These are phyloP conservation scores for Oncopodura yosiiana DNA, from an alignment of 1,140 invertebrate species.

Conservation along the genomic window DNA sequence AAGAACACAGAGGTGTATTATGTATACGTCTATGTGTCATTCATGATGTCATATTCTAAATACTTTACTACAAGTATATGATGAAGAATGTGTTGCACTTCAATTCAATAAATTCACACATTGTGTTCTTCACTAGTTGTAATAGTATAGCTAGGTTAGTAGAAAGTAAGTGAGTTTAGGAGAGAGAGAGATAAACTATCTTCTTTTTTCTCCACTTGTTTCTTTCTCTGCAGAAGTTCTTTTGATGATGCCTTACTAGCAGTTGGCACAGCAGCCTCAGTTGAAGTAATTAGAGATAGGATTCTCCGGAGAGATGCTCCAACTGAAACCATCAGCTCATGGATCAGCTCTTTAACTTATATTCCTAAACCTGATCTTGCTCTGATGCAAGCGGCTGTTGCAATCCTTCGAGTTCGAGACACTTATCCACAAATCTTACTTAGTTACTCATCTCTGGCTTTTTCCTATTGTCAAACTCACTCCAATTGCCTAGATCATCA, in stretches of 20 bases:
- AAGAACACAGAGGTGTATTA: not conserved
- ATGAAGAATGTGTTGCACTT: not conserved
- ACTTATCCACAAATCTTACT: conserved; percentile 39
- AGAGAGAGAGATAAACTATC: not conserved
- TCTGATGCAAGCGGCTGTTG: conserved; percentile 40
- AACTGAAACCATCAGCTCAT: conserved; percentile 39
- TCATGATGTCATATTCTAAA: not conserved
- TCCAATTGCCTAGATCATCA: conserved; percentile 34
- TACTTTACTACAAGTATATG: not conserved
- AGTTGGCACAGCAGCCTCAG: conserved; percentile 40
- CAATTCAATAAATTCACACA: not conserved
- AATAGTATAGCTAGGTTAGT: not conserved
- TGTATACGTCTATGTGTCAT: not conserved
- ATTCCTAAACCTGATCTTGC: conserved; percentile 41
- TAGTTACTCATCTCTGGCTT: conserved; percentile 41
- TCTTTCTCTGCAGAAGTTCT: conserved; percentile 24
- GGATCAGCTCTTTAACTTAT: conserved; percentile 44
- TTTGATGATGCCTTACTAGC: conserved; percentile 44
- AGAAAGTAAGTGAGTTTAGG: not conserved
- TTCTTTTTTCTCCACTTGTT: conserved; percentile 7
- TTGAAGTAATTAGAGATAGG: conserved; percentile 41
- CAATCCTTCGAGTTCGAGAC: conserved; percentile 37
- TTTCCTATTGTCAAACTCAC: conserved; percentile 41
- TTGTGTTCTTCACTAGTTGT: not conserved
- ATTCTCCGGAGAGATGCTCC: conserved; percentile 35